Evolutionary conservation across 2,888 invertebrate species (phyloP).

Genomic region (Dryobotodes eremita): DNA sequence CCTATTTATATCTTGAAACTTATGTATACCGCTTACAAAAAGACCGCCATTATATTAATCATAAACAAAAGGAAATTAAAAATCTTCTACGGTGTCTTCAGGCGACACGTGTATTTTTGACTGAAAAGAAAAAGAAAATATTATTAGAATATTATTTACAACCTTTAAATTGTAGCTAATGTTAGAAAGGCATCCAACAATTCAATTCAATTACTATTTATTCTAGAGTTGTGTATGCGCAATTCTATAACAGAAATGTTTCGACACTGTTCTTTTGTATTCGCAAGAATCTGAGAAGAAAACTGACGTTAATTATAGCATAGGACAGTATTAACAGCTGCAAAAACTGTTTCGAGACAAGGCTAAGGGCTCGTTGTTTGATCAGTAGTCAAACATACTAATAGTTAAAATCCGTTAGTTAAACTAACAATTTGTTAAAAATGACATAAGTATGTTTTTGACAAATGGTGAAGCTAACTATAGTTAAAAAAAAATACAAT

Average conservation of each 20-base stretch:
- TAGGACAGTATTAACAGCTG: not conserved
- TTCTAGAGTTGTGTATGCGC: not conserved
- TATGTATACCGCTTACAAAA: slow-evolving; percentile 51
- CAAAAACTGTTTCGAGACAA: not conserved
- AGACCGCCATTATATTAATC: slow-evolving; percentile 22
- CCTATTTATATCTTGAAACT: slow-evolving; percentile 53
- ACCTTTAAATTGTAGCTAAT: not conserved
- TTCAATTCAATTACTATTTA: not conserved
- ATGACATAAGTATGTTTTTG: too few species aligned
- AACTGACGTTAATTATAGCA: not conserved
- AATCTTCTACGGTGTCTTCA: not conserved
- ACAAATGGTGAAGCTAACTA: too few species aligned
- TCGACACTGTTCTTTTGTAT: not conserved
- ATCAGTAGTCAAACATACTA: too few species aligned
- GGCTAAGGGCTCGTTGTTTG: too few species aligned
- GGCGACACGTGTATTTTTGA: not conserved
- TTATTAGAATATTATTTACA: not conserved
- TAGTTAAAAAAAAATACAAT: too few species aligned
- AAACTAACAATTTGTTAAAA: too few species aligned
- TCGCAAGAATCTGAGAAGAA: not conserved
- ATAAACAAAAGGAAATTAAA: not conserved
- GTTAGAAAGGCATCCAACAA: not conserved
- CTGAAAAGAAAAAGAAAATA: not conserved
- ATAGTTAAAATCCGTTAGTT: too few species aligned
- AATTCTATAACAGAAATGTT: not conserved